A percentile compares a stretch with the other conserved stretches of the same genome.
These are phyloP conservation scores for Allobates femoralis DNA, from an alignment of 2,797 vertebrate genomes.

Conservation along the genomic window DNA sequence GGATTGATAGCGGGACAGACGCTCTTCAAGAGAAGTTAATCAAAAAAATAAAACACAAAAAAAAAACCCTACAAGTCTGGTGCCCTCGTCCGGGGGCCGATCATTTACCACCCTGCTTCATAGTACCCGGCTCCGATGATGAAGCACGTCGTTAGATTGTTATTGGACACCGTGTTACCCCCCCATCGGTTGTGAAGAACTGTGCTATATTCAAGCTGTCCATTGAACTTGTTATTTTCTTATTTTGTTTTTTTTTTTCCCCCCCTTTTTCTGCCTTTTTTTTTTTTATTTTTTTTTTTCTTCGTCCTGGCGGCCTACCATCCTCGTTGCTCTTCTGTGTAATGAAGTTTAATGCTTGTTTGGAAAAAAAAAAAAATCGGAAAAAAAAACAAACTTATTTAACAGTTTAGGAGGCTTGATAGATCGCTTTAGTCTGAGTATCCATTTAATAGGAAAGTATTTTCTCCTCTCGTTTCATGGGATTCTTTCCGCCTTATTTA, in stretches of 20 bases:
- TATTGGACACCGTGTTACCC: conserved; percentile 81
- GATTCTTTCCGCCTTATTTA: conserved; percentile 83
- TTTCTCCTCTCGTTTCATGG: conserved; percentile 82
- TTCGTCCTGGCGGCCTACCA: conserved; percentile 82
- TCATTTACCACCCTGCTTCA: conserved; percentile 85
- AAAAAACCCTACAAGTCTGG: conserved; percentile 80
- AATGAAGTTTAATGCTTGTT: conserved; percentile 90
- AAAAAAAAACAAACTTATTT: conserved; percentile 82
- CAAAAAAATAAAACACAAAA: conserved; percentile 59
- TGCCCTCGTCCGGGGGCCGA: conserved; percentile 78
- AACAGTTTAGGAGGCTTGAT: conserved; percentile 92
- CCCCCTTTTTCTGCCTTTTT: conserved; percentile 75
- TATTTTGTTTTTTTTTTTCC: conserved; percentile 67
- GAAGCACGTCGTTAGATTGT: conserved; percentile 84
- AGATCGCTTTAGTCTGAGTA: conserved; percentile 92
- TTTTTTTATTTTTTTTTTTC: conserved; percentile 69
- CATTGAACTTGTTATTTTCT: conserved; percentile 83
- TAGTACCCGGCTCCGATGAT: conserved; percentile 85
- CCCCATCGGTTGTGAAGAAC: conserved; percentile 86
- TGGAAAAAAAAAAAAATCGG: conserved; percentile 75
- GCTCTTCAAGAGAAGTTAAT: conserved; percentile 80
- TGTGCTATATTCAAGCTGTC: conserved; percentile 86
- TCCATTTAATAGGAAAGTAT: conserved; percentile 86
- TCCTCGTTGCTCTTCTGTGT: conserved; percentile 85
- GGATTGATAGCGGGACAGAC: conserved; percentile 86